These are phyloP conservation scores for Phthorimaea operculella DNA, from an alignment of 1,140 invertebrate species.

Conservation along the genomic window DNA sequence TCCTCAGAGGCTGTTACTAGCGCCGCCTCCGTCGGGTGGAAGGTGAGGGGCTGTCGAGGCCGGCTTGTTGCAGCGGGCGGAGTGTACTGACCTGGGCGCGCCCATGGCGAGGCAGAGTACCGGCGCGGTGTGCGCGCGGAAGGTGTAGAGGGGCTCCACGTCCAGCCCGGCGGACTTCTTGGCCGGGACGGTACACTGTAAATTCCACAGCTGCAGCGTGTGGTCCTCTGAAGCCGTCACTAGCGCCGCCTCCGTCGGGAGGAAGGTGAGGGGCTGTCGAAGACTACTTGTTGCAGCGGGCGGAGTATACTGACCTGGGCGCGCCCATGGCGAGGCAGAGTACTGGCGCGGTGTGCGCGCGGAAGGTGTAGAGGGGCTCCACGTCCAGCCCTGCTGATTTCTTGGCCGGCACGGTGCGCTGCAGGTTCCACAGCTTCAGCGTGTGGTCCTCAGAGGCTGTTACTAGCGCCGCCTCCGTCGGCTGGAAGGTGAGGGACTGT, in stretches of 20 bases:
- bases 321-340: constrained; percentile 93
- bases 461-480: constrained; percentile 94
- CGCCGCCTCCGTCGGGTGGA: constrained; percentile 97
- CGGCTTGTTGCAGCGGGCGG: too few relatives aligned
- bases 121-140: constrained; percentile 92
- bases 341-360: constrained; percentile 93
- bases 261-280: constrained; percentile 94
- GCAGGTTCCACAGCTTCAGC: constrained; percentile 98
- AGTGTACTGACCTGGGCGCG: constrained; percentile 72
- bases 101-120: constrained; percentile 95
- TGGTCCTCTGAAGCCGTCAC: constrained; percentile 99
- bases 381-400: constrained; percentile 97
- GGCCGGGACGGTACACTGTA: constrained; percentile 96
- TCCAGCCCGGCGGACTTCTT: constrained; percentile 98
- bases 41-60: constrained; percentile 91
- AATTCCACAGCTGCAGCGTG: constrained; percentile 98
- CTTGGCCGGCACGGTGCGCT: constrained; percentile 97
- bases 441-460: constrained; percentile 99
- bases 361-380: constrained; percentile 98
- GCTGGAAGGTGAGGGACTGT: constrained; percentile 96
- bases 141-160: constrained; percentile 98
- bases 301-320: constrained; percentile 70
- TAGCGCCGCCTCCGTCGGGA: constrained; percentile 95
- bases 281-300: too few relatives aligned
- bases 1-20: constrained; percentile 98